phyloP scores from a whole-genome alignment of 2,888 invertebrate genomes.

The Perithous albicinctus region DNA sequence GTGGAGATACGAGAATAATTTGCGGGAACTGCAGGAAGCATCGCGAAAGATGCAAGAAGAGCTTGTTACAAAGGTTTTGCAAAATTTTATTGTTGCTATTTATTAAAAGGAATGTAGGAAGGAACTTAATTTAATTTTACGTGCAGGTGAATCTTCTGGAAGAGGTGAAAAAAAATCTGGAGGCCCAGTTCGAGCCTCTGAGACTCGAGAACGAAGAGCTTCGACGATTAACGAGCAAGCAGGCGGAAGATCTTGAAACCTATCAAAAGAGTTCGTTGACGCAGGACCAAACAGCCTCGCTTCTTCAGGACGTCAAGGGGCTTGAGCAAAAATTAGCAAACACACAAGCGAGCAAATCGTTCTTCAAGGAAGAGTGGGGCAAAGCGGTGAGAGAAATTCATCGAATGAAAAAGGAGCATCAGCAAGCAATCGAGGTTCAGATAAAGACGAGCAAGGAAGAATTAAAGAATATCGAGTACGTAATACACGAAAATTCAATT shows the following conservation, averaged over 20 bases:
- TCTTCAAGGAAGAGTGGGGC: constrained; percentile 92
- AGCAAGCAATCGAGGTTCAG: constrained; percentile 86
- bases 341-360: constrained; percentile 89
- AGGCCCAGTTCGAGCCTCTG: constrained; percentile 76
- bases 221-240: constrained; percentile 72
- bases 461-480: constrained; percentile 79
- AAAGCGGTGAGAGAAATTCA: constrained; percentile 90
- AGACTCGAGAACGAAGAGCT: constrained; percentile 78
- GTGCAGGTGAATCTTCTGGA: constrained; percentile 69
- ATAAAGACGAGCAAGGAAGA: constrained; percentile 85
- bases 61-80: constrained; percentile 86
- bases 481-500: constrained; percentile 32
- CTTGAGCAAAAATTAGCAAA: constrained; percentile 89
- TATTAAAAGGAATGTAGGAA: too few relatives aligned
- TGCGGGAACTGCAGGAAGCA: constrained; percentile 87
- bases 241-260: constrained; percentile 74
- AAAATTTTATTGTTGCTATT: too few relatives aligned
- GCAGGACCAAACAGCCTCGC: constrained; percentile 88
- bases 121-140: not conserved
- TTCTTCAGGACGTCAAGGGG: constrained; percentile 88
- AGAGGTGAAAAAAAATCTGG: constrained; percentile 76
- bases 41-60: constrained; percentile 87
- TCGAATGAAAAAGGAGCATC: constrained; percentile 86
- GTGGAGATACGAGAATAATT: constrained; percentile 87
- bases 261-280: constrained; percentile 87